Conservation (phyloP, 1,140 invertebrate species). For the Papilio machaon region DNA sequence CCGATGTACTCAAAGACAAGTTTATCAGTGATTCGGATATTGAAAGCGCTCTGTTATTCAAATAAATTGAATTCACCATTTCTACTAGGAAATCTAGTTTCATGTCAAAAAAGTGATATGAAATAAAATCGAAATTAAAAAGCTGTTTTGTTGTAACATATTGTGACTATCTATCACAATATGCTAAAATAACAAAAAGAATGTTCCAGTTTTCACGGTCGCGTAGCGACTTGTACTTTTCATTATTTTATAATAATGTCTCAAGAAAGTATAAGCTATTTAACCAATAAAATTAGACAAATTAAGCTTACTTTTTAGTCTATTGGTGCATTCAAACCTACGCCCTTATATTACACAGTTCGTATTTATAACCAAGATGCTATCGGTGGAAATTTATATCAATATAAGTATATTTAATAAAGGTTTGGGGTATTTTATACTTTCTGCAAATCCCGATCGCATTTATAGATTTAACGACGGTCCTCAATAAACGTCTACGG, state of each 20-base stretch:
- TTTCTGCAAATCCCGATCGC: neutral
- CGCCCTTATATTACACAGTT: neutral
- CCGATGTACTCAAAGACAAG: slow-evolving; percentile 9
- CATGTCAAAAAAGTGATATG: neutral
- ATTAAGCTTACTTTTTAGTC: neutral
- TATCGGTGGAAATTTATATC: neutral
- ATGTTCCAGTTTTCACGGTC: too few relatives aligned
- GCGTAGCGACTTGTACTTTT: too few relatives aligned
- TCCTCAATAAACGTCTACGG: slow-evolving; percentile 8
- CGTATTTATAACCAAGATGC: too few relatives aligned
- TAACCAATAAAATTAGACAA: neutral
- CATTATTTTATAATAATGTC: too few relatives aligned
- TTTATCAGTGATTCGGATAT: slow-evolving; percentile 22
- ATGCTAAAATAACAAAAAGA: too few relatives aligned
- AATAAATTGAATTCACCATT: slow-evolving; percentile 3
- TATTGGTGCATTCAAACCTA: neutral
- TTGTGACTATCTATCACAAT: too few relatives aligned
- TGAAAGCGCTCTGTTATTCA: slow-evolving; percentile 7
- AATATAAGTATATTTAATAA: neutral
- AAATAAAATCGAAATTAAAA: neutral
- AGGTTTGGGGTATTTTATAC: slow-evolving; percentile 5
- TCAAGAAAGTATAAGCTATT: too few relatives aligned
- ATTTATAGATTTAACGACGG: slow-evolving; percentile 26
- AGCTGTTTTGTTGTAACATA: neutral
- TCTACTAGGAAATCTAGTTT: neutral